Base-by-base conservation (phyloP, 2,113 vertebrate genomes). In the Mastomys natalensis region DNA sequence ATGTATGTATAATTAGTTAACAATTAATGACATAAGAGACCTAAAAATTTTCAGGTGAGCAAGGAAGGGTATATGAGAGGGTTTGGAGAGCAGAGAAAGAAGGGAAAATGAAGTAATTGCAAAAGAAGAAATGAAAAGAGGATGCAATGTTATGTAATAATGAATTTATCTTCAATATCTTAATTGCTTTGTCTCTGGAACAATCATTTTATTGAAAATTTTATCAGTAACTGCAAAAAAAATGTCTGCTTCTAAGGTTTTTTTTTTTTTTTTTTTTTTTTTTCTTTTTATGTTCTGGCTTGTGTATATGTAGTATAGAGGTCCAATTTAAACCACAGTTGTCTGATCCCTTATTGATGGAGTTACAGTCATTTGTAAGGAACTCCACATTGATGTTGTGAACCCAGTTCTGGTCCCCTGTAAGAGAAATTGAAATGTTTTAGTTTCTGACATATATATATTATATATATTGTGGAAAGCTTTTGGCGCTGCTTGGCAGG, bases 161-260 rank as follows among this genome's bases (percentile, higher is more conserved):
- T 51, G 74, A 11, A 91, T 91, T 87, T 60, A 81, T 1, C 86
- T 40, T 96, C 72, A 90, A 74, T 87, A 85, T 55, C 43, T 89
- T n/a, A 43, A 0, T 85, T 77, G 9, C 43, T 21, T 45, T 94
- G 0, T 55, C 89, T 94, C 45, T 96, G 2, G 51, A 7, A 5
- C 34, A 82, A 51, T 92, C 87, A 22, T 7, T 98, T 97, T 89
- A 76, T 82, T 96, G 0, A 0, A 48, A 60, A 95, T 92, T 97
- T 85, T 96, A 62, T 90, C 26, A 92, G 45, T 78, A 4, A 51
- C 80, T 97, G 17, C 3, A 93, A 76, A 91, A 76, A 91, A 96
- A 13, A 1, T 55, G 10, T 22, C 5, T 40, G 11, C 3, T 62
- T 16, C 58, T 40, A 5, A 55, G 1, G 1, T 16, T 21, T 53